Base-by-base conservation (phyloP, 2,113 vertebrate species). In the Vicugna pacos region DNA sequence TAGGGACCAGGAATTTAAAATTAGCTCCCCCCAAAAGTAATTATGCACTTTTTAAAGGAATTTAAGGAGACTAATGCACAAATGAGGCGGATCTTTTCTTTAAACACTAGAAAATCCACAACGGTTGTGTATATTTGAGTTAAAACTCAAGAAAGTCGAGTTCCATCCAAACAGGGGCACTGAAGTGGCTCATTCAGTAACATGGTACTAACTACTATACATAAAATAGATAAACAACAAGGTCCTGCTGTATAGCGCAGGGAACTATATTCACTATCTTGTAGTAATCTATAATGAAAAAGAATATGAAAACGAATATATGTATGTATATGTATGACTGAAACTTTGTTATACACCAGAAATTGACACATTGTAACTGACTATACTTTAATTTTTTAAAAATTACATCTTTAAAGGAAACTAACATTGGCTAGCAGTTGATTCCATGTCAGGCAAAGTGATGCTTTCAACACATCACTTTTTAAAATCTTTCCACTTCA, bases 61-160 rank as follows among this genome's bases (percentile, higher is more conserved):
- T 50, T 95, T 86, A 70, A 73, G 20, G 16, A 80, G 4, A 94
- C n/a, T 30, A 67, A 86, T 46, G 48, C 48, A 80, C 12, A 70
- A 80, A 95, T 62, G 62, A 42, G 42, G 17, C 14, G 28, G 30
- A 30, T 38, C 30, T 69, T 91, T 89, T 88, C 82, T 86, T 85
- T 94, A 58, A 79, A 38, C 62, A 72, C 46, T 93, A 72, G n/a
- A 93, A 91, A 92, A 92, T 35, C 16, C 32, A 91, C n/a, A 79
- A 32, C 28, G 58, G 58, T 2, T 79, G 13, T 89, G 24, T 76
- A 60, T 11, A 67, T 85, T 77, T 58, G 46, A 89, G 22, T 94
- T 79, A 93, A 91, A 92, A 91, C 14, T 16, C 64, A 73, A 56
- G 70, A 83, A 92, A 69, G 24, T 48, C 13, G 26, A 92, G 67